phyloP scores from a whole-genome alignment of 2,797 vertebrate genomes.

The Threskiornis aethiopicus region DNA sequence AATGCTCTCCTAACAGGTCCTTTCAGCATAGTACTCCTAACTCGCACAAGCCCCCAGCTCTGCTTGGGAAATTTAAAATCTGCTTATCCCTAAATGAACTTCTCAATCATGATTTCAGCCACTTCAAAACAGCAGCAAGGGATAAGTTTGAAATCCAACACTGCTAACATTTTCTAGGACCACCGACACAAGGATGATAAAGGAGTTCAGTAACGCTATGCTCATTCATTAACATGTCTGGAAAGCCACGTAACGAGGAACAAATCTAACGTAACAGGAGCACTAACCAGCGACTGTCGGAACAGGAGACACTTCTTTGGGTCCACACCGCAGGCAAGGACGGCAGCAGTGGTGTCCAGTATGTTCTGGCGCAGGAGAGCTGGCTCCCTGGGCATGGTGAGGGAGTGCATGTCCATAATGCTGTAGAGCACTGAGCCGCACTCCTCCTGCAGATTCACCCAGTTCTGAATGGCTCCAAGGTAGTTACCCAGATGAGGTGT shows the following conservation, averaged over 20 bases:
- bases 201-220: neutral
- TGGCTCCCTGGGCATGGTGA: conserved; percentile 89
- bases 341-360: conserved; percentile 89
- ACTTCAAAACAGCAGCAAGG: neutral
- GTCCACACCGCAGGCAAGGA: conserved; percentile 91
- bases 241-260: neutral
- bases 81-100: neutral
- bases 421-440: conserved; percentile 86
- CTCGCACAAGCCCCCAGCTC: neutral
- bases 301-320: conserved; percentile 87
- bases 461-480: conserved; percentile 91
- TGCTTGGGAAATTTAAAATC: neutral
- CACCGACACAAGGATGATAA: neutral
- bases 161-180: neutral
- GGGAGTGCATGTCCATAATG: conserved; percentile 93
- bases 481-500: conserved; percentile 93
- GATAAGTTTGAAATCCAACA: neutral
- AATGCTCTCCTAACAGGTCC: neutral
- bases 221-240: neutral
- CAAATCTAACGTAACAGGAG: neutral
- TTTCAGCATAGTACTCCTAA: neutral
- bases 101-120: neutral
- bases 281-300: conserved; percentile 91
- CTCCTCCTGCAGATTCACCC: conserved; percentile 86
- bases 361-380: conserved; percentile 78